phyloP scores from a whole-genome alignment of 2,113 vertebrate genomes.

The Centrocercus urophasianus region DNA sequence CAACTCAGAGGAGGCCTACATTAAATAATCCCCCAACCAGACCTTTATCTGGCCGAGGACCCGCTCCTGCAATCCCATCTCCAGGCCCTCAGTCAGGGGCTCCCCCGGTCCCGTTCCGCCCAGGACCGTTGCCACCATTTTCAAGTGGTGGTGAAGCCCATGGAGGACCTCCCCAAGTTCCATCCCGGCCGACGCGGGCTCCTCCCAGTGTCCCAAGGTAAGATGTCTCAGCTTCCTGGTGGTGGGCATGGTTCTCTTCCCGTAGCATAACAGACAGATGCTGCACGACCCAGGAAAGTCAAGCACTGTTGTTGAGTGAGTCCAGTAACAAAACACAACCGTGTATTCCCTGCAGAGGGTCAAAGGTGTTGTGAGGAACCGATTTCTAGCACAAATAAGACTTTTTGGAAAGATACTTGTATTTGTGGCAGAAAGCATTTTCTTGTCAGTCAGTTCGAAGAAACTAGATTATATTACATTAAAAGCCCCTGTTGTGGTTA shows the following conservation, averaged over 20 bases:
- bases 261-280: conserved; percentile 43
- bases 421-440: background rate
- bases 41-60: conserved; percentile 74
- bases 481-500: background rate
- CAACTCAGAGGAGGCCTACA: conserved; percentile 80
- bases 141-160: conserved; percentile 78
- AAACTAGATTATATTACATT: background rate
- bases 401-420: background rate
- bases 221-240: background rate
- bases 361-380: background rate
- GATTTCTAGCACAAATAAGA: background rate
- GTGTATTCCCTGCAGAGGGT: background rate
- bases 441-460: background rate
- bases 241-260: conserved; percentile 55
- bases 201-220: conserved; percentile 89
- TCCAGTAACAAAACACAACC: background rate
- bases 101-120: conserved; percentile 79
- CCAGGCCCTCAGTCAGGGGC: conserved; percentile 79
- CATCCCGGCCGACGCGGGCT: conserved; percentile 77
- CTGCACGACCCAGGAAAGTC: background rate
- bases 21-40: conserved; percentile 63
- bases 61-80: conserved; percentile 76
- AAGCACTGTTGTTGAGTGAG: background rate
- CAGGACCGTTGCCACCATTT: conserved; percentile 66
- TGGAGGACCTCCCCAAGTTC: conserved; percentile 74